Percentiles rank a stretch among this genome's conserved stretches.
Evolutionary conservation across 1,140 invertebrate species (phyloP).

Genomic region (Pogonomyrmex barbatus): DNA sequence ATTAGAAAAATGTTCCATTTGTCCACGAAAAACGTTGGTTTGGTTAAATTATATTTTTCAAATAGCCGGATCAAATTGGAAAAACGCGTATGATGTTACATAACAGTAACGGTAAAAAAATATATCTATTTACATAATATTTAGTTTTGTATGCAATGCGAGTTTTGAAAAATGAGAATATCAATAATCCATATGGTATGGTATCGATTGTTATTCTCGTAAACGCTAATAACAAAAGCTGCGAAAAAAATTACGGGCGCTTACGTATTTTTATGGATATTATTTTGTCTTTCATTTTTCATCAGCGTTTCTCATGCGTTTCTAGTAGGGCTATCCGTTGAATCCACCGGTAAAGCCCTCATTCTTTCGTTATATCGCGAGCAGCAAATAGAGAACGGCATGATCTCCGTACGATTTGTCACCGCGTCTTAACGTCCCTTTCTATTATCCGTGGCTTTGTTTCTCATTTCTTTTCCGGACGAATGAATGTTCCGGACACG

Average conservation of each 20-base stretch:
- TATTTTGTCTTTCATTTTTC: background rate
- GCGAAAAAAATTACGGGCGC: background rate
- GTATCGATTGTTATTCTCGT: background rate
- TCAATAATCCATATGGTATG: background rate
- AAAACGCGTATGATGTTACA: background rate
- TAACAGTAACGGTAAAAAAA: slow-evolving; percentile 25
- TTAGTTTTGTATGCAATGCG: background rate
- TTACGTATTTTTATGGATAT: background rate
- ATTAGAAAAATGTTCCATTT: slow-evolving; percentile 48
- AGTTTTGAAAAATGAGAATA: slow-evolving; percentile 28
- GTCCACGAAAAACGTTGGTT: background rate
- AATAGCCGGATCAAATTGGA: slow-evolving; percentile 32
- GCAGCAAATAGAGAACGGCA: slow-evolving; percentile 9
- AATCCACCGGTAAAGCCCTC: background rate
- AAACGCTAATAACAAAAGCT: slow-evolving; percentile 29
- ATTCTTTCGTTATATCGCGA: background rate
- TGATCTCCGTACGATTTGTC: slow-evolving; percentile 34
- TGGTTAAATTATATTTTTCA: slow-evolving; percentile 8
- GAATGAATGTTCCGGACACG: slow-evolving; percentile 41
- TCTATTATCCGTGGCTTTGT: slow-evolving; percentile 37
- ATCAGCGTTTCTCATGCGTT: background rate
- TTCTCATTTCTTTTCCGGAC: slow-evolving; percentile 25
- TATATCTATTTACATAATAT: slow-evolving; percentile 25
- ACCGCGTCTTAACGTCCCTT: slow-evolving; percentile 26
- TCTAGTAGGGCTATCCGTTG: background rate